These are phyloP conservation scores for Ophion slaviceki DNA, from an alignment of 2,888 invertebrate genomes.

Conservation along the genomic window DNA sequence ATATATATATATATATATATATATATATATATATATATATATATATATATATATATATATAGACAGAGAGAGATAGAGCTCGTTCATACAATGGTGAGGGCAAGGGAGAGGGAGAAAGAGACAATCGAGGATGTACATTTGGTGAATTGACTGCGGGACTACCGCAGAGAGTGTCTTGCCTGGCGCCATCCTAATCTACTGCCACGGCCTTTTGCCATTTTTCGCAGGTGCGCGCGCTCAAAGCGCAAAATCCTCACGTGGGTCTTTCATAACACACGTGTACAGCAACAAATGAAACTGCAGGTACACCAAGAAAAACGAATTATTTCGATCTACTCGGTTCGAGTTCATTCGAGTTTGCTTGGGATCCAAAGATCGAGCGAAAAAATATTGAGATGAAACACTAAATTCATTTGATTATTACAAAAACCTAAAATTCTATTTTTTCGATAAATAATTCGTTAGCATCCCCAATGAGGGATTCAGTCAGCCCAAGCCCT, in stretches of 20 bases:
- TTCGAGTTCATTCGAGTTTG: too few relatives aligned
- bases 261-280: constrained; percentile 37
- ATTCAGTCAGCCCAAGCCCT: too few relatives aligned
- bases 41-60: neutral
- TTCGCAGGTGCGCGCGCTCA: constrained; percentile 52
- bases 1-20: constrained; percentile 1
- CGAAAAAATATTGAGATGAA: too few relatives aligned
- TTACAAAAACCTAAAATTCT: too few relatives aligned
- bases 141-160: constrained; percentile 29
- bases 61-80: neutral
- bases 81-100: neutral
- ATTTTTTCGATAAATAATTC: too few relatives aligned
- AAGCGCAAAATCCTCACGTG: constrained; percentile 2
- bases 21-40: neutral
- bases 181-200: constrained; percentile 70
- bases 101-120: neutral
- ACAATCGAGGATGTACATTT: constrained; percentile 25
- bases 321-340: too few relatives aligned
- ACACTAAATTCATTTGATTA: too few relatives aligned
- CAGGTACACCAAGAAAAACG: too few relatives aligned
- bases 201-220: constrained; percentile 40
- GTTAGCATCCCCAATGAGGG: too few relatives aligned
- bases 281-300: too few relatives aligned
- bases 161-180: constrained; percentile 49
- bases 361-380: too few relatives aligned